Evolutionary conservation across 92 coral and sea anemone genomes (phyloP).

Genomic region (Epizoanthus scotinus): DNA sequence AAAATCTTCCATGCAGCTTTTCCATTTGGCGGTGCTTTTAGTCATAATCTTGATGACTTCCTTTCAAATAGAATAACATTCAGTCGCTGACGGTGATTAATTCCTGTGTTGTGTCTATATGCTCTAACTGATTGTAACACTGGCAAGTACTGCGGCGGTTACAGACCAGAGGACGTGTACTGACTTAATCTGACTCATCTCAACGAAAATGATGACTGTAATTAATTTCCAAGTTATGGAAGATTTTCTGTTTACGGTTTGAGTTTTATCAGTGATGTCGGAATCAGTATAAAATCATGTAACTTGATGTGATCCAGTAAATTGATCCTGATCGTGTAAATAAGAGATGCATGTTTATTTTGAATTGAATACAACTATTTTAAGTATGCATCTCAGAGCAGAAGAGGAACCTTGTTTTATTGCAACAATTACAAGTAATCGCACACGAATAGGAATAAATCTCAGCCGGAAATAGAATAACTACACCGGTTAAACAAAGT

Average conservation of each 20-base stretch:
- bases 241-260: neutral
- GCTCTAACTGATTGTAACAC: neutral
- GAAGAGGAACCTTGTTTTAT: too few relatives aligned
- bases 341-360: neutral
- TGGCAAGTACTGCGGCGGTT: neutral
- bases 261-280: conserved; percentile 15
- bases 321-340: neutral
- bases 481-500: too few relatives aligned
- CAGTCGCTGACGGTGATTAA: neutral
- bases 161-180: neutral
- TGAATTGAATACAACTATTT: neutral
- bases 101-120: conserved; percentile 1
- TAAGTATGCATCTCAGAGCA: too few relatives aligned
- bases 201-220: conserved; percentile 5
- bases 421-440: too few relatives aligned
- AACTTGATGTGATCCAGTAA: neutral
- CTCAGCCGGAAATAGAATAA: too few relatives aligned
- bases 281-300: neutral
- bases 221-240: conserved; percentile 10
- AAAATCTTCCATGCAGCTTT: too few relatives aligned
- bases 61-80: neutral
- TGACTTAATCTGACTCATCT: conserved; percentile 11
- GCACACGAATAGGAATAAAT: too few relatives aligned
- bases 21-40: too few relatives aligned
- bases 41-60: too few relatives aligned